phyloP scores from a whole-genome alignment of 2,888 invertebrate genomes.

The Scaptomyza parva region DNA sequence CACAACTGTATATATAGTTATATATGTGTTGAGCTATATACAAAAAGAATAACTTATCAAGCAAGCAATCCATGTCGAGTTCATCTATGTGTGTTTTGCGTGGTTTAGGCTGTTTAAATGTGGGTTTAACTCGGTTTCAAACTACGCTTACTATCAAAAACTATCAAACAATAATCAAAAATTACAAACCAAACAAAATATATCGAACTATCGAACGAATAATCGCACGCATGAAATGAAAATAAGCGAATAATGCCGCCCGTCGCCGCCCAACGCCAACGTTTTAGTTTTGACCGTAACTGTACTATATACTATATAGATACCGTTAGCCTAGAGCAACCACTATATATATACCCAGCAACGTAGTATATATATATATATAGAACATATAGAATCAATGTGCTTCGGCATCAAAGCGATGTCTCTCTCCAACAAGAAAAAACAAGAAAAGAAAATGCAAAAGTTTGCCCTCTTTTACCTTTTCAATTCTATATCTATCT shows the following conservation, averaged over 20 bases:
- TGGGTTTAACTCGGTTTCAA: constrained; percentile 55
- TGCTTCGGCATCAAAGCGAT: constrained; percentile 30
- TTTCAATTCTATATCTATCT: constrained; percentile 8
- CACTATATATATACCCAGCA: constrained; percentile 23
- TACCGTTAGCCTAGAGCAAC: constrained; percentile 27
- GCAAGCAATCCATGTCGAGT: constrained; percentile 83
- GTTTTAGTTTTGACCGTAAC: constrained; percentile 39
- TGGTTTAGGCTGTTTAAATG: constrained; percentile 84
- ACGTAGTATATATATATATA: constrained; percentile 26
- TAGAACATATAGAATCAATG: constrained; percentile 19
- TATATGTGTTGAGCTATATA: constrained; percentile 34
- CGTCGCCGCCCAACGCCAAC: constrained; percentile 66
- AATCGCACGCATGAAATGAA: constrained; percentile 46
- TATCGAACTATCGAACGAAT: constrained; percentile 12
- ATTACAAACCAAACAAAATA: constrained; percentile 11
- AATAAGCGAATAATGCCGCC: constrained; percentile 29
- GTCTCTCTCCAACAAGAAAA: background rate
- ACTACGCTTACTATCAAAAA: constrained; percentile 39
- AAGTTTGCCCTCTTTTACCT: constrained; percentile 5
- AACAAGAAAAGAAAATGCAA: background rate
- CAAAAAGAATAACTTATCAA: constrained; percentile 37
- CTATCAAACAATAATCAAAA: constrained; percentile 20
- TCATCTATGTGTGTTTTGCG: constrained; percentile 84
- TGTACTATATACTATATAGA: constrained; percentile 4
- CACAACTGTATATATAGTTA: constrained; percentile 27